A percentile compares a stretch with the other conserved stretches of the same genome.
Conservation (phyloP, 2,797 vertebrate genomes). For the Cygnus olor region DNA sequence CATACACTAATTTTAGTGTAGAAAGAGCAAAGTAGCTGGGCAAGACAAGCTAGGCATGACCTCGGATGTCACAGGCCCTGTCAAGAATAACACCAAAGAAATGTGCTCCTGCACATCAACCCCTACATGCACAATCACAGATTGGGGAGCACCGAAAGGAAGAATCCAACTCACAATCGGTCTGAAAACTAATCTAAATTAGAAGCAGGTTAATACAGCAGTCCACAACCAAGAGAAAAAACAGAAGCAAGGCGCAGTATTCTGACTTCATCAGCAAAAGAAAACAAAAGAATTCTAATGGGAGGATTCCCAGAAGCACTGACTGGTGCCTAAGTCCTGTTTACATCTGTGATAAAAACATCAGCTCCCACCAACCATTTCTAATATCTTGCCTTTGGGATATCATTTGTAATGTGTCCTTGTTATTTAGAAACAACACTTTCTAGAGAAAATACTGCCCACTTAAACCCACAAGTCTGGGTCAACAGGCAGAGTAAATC, state of each 20-base stretch:
- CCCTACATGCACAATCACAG: fast-evolving
- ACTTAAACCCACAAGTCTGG: conserved; percentile 54
- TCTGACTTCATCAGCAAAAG: not conserved
- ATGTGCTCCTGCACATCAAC: not conserved
- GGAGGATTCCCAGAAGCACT: conserved; percentile 6
- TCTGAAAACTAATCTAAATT: not conserved
- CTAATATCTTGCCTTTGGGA: conserved; percentile 56
- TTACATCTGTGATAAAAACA: conserved; percentile 53
- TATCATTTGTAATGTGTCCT: conserved; percentile 54
- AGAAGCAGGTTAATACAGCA: not conserved
- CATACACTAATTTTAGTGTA: conserved; percentile 42
- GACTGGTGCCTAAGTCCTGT: conserved; percentile 45
- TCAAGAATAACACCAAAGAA: conserved; percentile 20
- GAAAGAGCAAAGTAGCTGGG: conserved; percentile 22
- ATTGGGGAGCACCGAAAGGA: not conserved
- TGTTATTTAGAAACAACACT: conserved; percentile 56
- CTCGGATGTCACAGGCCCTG: not conserved
- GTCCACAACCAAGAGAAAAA: conserved; percentile 6
- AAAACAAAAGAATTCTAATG: conserved; percentile 30
- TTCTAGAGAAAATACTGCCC: conserved; percentile 50
- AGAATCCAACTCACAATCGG: not conserved
- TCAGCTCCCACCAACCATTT: conserved; percentile 32
- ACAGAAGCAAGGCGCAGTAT: not conserved
- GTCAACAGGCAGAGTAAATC: conserved; percentile 54
- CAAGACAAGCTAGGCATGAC: not conserved